Percentiles rank a stretch among this genome's conserved stretches.
These are phyloP conservation scores for Platysteira castanea DNA, from an alignment of 2,113 vertebrate species.

Conservation along the genomic window DNA sequence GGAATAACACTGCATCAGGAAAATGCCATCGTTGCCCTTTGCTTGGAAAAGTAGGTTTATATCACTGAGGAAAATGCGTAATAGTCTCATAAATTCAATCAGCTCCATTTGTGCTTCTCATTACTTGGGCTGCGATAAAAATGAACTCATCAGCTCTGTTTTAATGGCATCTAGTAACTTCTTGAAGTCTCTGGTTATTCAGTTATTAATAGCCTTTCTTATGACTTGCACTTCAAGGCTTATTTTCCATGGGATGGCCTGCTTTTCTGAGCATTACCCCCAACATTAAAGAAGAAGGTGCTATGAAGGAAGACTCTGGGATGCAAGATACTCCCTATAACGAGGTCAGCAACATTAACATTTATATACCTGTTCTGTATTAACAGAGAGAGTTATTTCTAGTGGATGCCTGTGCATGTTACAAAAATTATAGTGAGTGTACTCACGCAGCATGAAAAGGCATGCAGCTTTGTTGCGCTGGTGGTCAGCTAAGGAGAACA, in stretches of 20 bases:
- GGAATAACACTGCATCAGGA: background rate
- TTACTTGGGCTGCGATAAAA: background rate
- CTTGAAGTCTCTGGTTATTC: background rate
- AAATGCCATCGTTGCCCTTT: background rate
- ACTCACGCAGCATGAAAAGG: background rate
- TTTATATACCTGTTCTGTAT: background rate
- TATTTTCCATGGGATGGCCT: conserved; percentile 97
- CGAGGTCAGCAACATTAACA: conserved; percentile 76
- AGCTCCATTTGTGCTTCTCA: background rate
- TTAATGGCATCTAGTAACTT: background rate
- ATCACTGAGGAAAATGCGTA: background rate
- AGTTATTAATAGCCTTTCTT: background rate
- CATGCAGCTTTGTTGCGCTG: background rate
- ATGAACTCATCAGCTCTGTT: background rate
- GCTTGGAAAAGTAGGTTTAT: background rate
- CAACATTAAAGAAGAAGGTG: conserved; percentile 96
- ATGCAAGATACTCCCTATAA: conserved; percentile 97
- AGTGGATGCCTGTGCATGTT: background rate
- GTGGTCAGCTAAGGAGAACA: background rate
- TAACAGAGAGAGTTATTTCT: background rate
- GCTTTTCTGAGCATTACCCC: conserved; percentile 95
- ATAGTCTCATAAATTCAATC: background rate
- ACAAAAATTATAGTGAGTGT: background rate
- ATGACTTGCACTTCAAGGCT: conserved; percentile 73
- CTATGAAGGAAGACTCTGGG: conserved; percentile 97